These are phyloP conservation scores for Polyommatus icarus DNA, from an alignment of 2,888 invertebrate genomes.

Conservation along the genomic window DNA sequence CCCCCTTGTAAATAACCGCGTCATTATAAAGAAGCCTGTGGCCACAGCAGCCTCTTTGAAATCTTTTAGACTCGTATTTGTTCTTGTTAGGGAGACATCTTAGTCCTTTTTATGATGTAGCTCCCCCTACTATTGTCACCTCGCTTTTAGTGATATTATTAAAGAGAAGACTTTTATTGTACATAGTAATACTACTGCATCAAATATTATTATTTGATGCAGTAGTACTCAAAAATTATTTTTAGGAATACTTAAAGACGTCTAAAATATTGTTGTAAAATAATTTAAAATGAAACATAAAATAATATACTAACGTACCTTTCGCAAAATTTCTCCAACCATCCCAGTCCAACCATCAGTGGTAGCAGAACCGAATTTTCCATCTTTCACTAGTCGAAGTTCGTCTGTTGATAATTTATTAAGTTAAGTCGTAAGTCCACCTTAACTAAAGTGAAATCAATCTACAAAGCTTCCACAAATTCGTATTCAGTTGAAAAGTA, in stretches of 20 bases:
- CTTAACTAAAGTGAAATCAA: not conserved
- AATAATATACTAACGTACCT: constrained; percentile 75
- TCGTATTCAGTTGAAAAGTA: too few species aligned
- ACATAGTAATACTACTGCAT: too few species aligned
- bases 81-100: not conserved
- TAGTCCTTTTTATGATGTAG: constrained; percentile 17
- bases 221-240: too few species aligned
- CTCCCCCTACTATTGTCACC: not conserved
- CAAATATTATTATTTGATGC: too few species aligned
- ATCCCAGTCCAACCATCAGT: constrained; percentile 93
- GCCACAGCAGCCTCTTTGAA: constrained; percentile 10
- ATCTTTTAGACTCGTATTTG: constrained; percentile 15
- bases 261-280: too few species aligned
- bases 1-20: constrained; percentile 6
- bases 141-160: not conserved
- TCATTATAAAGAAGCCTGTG: constrained; percentile 22
- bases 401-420: constrained; percentile 82
- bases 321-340: constrained; percentile 91
- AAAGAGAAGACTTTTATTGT: not conserved
- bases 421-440: not conserved
- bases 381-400: constrained; percentile 91
- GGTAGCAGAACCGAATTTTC: constrained; percentile 86
- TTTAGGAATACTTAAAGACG: too few species aligned
- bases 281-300: too few species aligned
- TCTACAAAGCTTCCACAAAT: not conserved